A percentile compares a stretch with the other conserved stretches of the same genome.
phyloP scores from a whole-genome alignment of 2,888 invertebrate genomes.

The Harpalus rufipes region DNA sequence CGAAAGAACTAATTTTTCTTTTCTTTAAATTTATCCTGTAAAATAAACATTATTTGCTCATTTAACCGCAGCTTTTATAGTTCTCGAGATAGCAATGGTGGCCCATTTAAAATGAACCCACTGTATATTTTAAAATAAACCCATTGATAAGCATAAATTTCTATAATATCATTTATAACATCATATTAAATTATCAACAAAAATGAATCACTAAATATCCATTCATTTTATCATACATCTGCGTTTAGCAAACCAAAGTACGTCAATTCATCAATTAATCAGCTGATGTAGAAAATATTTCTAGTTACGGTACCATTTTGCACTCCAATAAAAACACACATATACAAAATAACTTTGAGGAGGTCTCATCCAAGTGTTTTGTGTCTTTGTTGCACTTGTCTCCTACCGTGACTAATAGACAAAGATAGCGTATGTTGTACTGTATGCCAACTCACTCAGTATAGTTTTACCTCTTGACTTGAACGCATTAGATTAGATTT shows the following conservation, averaged over 20 bases:
- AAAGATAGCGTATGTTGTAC: slow-evolving; percentile 32
- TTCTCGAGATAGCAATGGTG: no score
- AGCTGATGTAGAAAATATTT: slow-evolving; percentile 40
- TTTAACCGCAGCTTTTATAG: no score
- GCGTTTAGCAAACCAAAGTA: slow-evolving; percentile 14
- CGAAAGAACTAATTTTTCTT: no score
- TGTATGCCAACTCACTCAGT: slow-evolving; percentile 59
- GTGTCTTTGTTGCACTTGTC: slow-evolving; percentile 56
- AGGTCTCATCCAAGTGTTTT: slow-evolving; percentile 49
- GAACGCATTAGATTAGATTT: slow-evolving; percentile 12
- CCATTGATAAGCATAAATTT: not conserved
- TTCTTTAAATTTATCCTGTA: no score
- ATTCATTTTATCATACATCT: not conserved
- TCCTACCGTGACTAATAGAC: slow-evolving; percentile 41
- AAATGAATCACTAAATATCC: not conserved
- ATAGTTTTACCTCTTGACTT: slow-evolving; percentile 42
- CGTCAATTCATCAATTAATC: slow-evolving; percentile 43
- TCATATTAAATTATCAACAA: not conserved
- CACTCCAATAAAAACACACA: slow-evolving; percentile 52
- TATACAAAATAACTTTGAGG: slow-evolving; percentile 56
- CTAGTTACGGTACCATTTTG: slow-evolving; percentile 29
- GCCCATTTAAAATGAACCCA: no score
- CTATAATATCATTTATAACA: no score
- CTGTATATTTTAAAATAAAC: not conserved
- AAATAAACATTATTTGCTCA: no score